phyloP scores from a whole-genome alignment of 2,888 invertebrate species.

The Belgica antarctica region DNA sequence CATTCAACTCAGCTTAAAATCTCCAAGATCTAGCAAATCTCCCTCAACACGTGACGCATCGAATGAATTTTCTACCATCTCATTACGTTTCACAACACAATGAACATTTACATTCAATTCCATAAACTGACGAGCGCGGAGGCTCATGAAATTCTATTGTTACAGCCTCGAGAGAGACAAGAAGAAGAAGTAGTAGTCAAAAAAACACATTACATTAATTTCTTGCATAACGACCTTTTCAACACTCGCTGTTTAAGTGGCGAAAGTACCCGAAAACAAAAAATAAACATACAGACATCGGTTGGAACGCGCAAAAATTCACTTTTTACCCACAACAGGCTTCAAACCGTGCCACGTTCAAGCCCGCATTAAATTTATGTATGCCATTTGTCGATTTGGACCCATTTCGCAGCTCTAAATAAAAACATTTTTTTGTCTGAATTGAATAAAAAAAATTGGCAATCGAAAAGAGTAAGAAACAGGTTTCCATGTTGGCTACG shows the following conservation, averaged over 20 bases:
- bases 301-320: not conserved
- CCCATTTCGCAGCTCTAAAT: not conserved
- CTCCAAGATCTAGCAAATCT: too few species aligned
- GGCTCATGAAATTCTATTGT: not conserved
- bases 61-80: too few species aligned
- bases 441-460: not conserved
- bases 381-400: not conserved
- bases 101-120: too few species aligned
- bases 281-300: not conserved
- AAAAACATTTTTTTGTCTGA: not conserved
- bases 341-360: not conserved
- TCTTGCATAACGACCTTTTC: slow-evolving; percentile 33
- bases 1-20: too few species aligned
- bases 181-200: not conserved
- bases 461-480: not conserved
- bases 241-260: slow-evolving; percentile 10
- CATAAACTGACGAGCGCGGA: too few species aligned
- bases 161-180: not conserved
- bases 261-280: slow-evolving; percentile 34
- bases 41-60: too few species aligned
- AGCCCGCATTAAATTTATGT: not conserved
- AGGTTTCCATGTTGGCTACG: not conserved
- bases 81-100: too few species aligned
- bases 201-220: not conserved
- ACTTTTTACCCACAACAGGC: not conserved